Conservation (phyloP, 2,113 vertebrate species). For the Lipotes vexillifer region DNA sequence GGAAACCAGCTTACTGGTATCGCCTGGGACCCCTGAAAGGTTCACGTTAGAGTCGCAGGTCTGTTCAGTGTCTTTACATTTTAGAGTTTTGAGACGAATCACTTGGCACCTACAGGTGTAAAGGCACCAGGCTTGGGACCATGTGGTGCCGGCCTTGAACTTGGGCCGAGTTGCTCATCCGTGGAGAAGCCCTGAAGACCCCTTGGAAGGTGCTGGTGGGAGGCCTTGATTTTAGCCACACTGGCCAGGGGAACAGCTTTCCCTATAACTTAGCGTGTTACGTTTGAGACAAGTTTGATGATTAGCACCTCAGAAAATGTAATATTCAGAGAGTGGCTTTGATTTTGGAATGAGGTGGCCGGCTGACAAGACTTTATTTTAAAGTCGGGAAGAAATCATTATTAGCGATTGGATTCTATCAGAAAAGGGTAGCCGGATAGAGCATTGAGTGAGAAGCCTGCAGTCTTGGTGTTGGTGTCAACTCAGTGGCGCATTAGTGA, state of each 20-base stretch:
- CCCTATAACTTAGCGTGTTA: not conserved
- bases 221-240: no score
- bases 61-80: not conserved
- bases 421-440: not conserved
- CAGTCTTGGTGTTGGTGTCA: no score
- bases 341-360: not conserved
- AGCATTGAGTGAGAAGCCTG: not conserved
- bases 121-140: not conserved
- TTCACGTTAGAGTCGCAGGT: not conserved
- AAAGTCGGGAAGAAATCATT: not conserved
- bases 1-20: not conserved
- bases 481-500: not conserved
- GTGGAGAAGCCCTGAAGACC: not conserved
- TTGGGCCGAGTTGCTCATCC: not conserved
- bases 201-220: not conserved
- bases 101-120: not conserved
- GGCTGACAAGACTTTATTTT: not conserved
- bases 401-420: not conserved
- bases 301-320: no score
- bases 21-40: not conserved
- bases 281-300: not conserved
- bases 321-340: not conserved
- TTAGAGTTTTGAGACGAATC: not conserved
- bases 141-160: not conserved
- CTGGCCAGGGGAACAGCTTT: not conserved